Conservation (phyloP, 2,113 vertebrate species). For the Ascaphus truei region DNA sequence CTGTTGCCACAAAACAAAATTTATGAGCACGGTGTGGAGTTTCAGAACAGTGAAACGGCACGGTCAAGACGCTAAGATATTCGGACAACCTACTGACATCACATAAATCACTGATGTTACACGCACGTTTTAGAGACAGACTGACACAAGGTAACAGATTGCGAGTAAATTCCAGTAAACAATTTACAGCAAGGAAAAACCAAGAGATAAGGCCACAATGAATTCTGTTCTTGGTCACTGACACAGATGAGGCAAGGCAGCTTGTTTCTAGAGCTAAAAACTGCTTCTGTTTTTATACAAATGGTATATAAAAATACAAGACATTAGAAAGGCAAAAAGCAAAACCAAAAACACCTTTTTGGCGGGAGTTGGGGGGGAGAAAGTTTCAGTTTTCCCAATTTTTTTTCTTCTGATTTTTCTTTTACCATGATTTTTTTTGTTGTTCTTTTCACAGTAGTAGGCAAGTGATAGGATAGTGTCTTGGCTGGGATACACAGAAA, state of each 20-base stretch:
- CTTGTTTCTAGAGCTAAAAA: constrained; percentile 22
- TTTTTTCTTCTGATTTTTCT: background rate
- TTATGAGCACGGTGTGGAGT: background rate
- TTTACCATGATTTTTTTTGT: background rate
- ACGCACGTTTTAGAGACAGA: background rate
- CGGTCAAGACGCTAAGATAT: background rate
- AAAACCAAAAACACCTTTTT: background rate
- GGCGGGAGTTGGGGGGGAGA: background rate
- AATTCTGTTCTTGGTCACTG: constrained; percentile 64
- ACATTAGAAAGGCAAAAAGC: constrained; percentile 17
- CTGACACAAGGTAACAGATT: constrained; percentile 48
- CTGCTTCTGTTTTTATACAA: constrained; percentile 1
- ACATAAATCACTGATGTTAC: background rate
- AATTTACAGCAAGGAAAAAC: constrained; percentile 45
- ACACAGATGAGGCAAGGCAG: constrained; percentile 57
- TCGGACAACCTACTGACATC: too few species aligned
- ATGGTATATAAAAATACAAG: constrained; percentile 19
- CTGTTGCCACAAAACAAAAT: background rate
- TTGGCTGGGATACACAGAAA: background rate
- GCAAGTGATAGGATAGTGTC: background rate
- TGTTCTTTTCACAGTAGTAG: background rate
- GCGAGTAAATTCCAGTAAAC: constrained; percentile 58
- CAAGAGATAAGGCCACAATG: constrained; percentile 71
- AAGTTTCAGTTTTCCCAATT: background rate
- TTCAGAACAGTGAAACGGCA: background rate